Percentiles rank a stretch among this genome's conserved stretches.
These are phyloP conservation scores for Aphrophora alni DNA, from an alignment of 2,888 invertebrate genomes.

Conservation along the genomic window DNA sequence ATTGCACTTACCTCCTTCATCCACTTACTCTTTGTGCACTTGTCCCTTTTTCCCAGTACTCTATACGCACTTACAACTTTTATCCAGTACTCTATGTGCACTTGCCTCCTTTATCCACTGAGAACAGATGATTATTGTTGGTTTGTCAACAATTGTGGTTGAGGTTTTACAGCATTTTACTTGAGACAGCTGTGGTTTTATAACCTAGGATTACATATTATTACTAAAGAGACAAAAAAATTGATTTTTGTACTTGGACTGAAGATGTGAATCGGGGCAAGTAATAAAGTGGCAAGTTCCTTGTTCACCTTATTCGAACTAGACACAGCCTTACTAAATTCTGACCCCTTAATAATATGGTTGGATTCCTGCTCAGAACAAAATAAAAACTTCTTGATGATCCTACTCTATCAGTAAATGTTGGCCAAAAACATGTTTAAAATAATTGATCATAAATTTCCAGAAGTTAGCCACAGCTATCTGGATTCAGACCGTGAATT, in stretches of 20 bases:
- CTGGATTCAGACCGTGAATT: conserved; percentile 54
- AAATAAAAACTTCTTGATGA: conserved; percentile 39
- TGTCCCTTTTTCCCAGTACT: too few species aligned
- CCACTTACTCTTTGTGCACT: too few species aligned
- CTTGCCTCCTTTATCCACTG: too few species aligned
- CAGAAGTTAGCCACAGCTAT: conserved; percentile 53
- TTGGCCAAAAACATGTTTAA: conserved; percentile 45
- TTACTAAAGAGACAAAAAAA: conserved; percentile 36
- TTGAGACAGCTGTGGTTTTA: conserved; percentile 38
- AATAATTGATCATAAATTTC: conserved; percentile 53
- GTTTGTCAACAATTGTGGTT: too few species aligned
- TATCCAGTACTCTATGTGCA: too few species aligned
- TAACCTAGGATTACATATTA: conserved; percentile 41
- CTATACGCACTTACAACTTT: too few species aligned
- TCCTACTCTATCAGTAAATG: conserved; percentile 40
- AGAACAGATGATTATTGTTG: too few species aligned
- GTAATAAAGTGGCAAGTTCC: conserved; percentile 34
- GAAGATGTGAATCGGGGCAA: conserved; percentile 42
- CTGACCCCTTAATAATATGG: conserved; percentile 48
- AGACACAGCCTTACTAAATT: conserved; percentile 1
- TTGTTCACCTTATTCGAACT: conserved; percentile 32
- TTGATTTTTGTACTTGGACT: conserved; percentile 45
- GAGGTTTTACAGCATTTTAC: conserved; percentile 44
- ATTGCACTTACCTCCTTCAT: too few species aligned
- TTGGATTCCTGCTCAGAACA: conserved; percentile 39